Base-by-base conservation (phyloP, 1,140 invertebrate genomes). In the Acyrthosiphon pisum region DNA sequence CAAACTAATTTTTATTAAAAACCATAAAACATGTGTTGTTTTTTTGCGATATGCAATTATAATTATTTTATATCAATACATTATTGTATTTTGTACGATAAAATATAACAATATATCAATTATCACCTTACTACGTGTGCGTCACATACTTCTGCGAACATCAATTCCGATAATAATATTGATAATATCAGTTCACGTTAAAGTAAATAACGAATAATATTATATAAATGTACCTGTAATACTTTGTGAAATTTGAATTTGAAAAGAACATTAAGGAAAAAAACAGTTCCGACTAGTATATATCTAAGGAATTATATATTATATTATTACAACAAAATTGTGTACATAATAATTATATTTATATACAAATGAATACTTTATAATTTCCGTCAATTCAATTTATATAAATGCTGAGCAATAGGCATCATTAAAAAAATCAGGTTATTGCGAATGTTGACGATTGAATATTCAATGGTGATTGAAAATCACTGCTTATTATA, bases 371-470 rank as follows among this genome's bases (percentile, higher is more conserved):
- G 1, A 14, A 41, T 41, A 41, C 37, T 41, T 84, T 2, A 84
- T 20, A 84, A 84, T 84, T 41, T 37, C 83, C 83, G 37, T 44
- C 41, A 41, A 41, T 44, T 84, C 9, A 26, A 41, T 26, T 84
- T 44, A 84, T 44, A 44, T 41, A 53, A 11, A 11, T 50, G n/a
- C 30, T 87, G 23, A 9, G 9, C 11, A 48, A 30, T 18, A 26
- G 30, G 44, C 30, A 41, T 48, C n/a, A 88, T 88, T 88, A n/a
- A 48, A 88, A 76, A 88, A 88, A 48, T 88, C 46, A 88, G 46
- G 46, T 88, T 88, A 35, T 87, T 87, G 46, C 11, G 23, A 41
- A 86, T 46, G 23, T 35, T 50, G 11, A 35, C 60, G 18, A 76
- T 76, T n/a, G 60, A 30, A 23, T 60, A 76, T 76, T n/a, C 60